Evolutionary conservation across 2,113 vertebrate species (phyloP).

Genomic region (Ageneiosus marmoratus): DNA sequence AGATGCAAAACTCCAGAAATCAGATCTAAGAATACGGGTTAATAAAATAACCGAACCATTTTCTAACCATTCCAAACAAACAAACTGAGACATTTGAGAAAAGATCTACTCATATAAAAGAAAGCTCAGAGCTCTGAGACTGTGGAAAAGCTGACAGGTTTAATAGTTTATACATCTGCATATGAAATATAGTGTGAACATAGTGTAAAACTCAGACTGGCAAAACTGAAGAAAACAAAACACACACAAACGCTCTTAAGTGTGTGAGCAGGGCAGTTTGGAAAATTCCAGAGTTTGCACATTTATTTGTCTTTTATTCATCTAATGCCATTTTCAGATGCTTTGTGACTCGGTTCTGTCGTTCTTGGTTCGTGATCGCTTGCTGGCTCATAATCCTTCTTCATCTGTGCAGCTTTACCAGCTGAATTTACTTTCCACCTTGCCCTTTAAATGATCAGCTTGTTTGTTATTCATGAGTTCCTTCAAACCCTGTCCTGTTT

Average conservation of each 20-base stretch:
- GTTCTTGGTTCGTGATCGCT: neutral
- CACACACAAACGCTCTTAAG: neutral
- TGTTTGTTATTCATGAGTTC: neutral
- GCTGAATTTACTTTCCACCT: neutral
- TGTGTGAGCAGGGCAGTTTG: neutral
- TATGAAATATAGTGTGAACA: neutral
- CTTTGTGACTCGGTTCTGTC: neutral
- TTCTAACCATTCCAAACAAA: neutral
- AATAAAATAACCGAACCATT: neutral
- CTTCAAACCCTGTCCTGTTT: neutral
- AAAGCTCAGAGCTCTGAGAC: neutral
- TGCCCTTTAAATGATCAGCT: neutral
- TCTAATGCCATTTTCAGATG: neutral
- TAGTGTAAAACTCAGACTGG: neutral
- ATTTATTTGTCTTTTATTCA: neutral
- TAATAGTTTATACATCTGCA: constrained; percentile 3
- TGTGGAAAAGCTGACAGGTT: neutral
- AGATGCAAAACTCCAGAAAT: neutral
- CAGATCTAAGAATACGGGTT: neutral
- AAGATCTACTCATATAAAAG: neutral
- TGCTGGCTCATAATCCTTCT: neutral
- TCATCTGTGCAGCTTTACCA: constrained; percentile 26
- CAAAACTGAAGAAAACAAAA: neutral
- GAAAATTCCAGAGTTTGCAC: constrained; percentile 20
- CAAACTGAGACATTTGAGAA: neutral